phyloP scores from a whole-genome alignment of 2,113 vertebrate species.

The Candoia aspera region DNA sequence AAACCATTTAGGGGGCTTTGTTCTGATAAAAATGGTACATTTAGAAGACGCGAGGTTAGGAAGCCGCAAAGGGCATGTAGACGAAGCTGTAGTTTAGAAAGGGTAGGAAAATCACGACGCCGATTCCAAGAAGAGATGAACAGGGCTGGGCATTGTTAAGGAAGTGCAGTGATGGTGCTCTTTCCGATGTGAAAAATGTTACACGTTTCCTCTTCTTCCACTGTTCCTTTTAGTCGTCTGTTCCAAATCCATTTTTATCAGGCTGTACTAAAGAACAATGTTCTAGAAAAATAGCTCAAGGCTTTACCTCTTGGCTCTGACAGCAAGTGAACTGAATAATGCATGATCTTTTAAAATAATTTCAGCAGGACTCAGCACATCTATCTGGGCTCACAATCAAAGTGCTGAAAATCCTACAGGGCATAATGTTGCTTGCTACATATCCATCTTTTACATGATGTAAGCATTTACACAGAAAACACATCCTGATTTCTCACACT shows the following conservation, averaged over 20 bases:
- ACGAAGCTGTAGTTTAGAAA: background rate
- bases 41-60: background rate
- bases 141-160: background rate
- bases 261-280: background rate
- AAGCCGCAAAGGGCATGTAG: background rate
- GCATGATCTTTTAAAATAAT: background rate
- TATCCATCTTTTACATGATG: background rate
- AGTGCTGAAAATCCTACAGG: background rate
- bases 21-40: background rate
- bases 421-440: background rate
- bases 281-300: background rate
- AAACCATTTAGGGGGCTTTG: slow-evolving; percentile 6
- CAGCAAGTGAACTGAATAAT: background rate
- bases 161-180: background rate
- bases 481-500: background rate
- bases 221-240: background rate
- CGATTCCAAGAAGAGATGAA: background rate
- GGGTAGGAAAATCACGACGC: background rate
- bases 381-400: background rate
- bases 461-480: background rate
- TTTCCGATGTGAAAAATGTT: background rate
- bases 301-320: background rate
- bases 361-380: background rate
- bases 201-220: background rate
- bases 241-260: background rate